Evolutionary conservation across 2,797 vertebrate species (phyloP).

Genomic region (Sciurus carolinensis): DNA sequence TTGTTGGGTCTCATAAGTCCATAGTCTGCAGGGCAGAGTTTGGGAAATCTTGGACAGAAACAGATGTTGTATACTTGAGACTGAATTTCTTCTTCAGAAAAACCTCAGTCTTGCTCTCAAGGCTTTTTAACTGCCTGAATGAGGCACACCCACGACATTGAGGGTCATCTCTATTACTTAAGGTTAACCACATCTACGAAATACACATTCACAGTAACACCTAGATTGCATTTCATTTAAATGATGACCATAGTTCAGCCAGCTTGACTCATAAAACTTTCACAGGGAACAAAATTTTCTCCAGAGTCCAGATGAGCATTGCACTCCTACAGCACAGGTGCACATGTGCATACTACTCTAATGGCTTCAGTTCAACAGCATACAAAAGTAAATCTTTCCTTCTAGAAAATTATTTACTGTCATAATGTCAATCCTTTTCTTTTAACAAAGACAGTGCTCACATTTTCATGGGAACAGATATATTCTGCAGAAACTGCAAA

Average conservation of each 20-base stretch:
- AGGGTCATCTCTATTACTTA: not conserved
- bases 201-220: not conserved
- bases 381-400: not conserved
- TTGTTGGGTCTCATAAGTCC: not conserved
- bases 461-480: not conserved
- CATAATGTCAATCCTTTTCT: not conserved
- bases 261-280: not conserved
- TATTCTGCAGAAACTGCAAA: not conserved
- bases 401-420: not conserved
- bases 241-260: not conserved
- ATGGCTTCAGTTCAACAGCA: not conserved
- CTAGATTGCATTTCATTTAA: constrained; percentile 15
- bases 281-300: not conserved
- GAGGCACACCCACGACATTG: not conserved
- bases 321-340: rapidly evolving
- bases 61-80: not conserved
- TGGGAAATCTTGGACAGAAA: not conserved
- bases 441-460: not conserved
- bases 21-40: not conserved
- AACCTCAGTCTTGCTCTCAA: not conserved
- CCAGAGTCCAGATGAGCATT: no score
- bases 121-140: not conserved
- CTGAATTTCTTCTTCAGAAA: not conserved
- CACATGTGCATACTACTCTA: not conserved
- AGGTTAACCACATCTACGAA: not conserved